Conservation (phyloP, 1,140 invertebrate genomes). For the Gonioctena quinquepunctata region DNA sequence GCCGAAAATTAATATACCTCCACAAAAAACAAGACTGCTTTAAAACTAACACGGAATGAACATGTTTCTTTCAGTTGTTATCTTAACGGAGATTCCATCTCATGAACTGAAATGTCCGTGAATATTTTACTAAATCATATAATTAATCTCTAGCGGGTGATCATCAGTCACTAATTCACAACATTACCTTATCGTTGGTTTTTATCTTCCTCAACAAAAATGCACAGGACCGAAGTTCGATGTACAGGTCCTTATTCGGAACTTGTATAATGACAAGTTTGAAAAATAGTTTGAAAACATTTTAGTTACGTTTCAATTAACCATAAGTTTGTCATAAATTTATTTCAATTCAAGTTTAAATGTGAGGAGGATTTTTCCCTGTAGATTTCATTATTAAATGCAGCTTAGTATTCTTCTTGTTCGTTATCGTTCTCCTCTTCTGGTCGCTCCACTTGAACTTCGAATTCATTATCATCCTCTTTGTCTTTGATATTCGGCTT, state of each 20-base stretch:
- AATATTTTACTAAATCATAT: not conserved
- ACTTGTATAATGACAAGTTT: no score
- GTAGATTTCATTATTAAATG: no score
- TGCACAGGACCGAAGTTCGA: not conserved
- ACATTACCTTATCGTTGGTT: constrained; percentile 7
- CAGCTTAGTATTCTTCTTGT: no score
- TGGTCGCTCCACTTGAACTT: no score
- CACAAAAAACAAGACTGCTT: constrained; percentile 3
- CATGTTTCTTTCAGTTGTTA: not conserved
- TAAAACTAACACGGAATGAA: not conserved
- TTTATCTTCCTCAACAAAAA: not conserved
- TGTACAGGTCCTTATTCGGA: not conserved
- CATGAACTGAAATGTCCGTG: not conserved
- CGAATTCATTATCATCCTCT: no score
- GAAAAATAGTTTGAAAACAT: no score
- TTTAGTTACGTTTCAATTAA: no score
- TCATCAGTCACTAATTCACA: constrained; percentile 9
- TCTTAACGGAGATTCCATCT: constrained; percentile 2
- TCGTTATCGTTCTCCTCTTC: no score
- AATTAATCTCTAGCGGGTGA: not conserved
- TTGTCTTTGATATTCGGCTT: no score
- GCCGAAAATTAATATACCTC: constrained; percentile 2
- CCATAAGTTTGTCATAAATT: no score
- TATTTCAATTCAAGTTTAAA: no score
- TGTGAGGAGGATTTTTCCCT: no score